Evolutionary conservation across 2,113 vertebrate genomes (phyloP).

Genomic region (Esox niger): DNA sequence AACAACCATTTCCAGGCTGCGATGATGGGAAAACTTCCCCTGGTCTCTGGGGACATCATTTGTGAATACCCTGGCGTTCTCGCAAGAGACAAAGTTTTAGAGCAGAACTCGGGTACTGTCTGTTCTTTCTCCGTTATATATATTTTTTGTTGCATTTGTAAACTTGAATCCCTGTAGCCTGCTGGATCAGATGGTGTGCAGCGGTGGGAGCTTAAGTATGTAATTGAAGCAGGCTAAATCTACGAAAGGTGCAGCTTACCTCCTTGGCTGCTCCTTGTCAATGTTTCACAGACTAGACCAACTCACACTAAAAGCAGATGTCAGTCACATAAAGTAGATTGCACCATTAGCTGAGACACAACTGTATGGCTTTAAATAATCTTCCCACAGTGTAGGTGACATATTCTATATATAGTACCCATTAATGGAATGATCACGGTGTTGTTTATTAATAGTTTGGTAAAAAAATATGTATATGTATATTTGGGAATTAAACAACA

Average conservation of each 20-base stretch:
- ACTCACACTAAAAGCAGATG: conserved; percentile 61
- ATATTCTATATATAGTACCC: not conserved
- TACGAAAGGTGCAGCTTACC: conserved; percentile 62
- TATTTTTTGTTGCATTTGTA: conserved; percentile 38
- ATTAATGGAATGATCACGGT: not conserved
- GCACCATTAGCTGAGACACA: not conserved
- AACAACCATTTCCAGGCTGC: conserved; percentile 56
- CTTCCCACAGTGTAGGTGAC: not conserved
- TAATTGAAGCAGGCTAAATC: conserved; percentile 61
- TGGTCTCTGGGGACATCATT: conserved; percentile 57
- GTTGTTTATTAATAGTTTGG: too few relatives aligned
- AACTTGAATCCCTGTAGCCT: conserved; percentile 59
- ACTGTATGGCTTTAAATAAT: not conserved
- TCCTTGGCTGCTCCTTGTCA: conserved; percentile 45
- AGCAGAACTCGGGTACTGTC: conserved; percentile 42
- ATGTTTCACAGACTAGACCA: conserved; percentile 64
- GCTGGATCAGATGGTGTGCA: conserved; percentile 55
- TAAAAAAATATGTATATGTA: not conserved
- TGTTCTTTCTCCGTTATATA: not conserved
- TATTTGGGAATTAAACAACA: conserved; percentile 13
- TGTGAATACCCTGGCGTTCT: conserved; percentile 47
- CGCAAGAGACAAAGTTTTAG: conserved; percentile 51
- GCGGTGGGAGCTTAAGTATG: conserved; percentile 64
- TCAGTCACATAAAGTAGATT: conserved; percentile 51
- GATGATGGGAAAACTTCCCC: conserved; percentile 60